Base-by-base conservation (phyloP, 2,113 vertebrate genomes). In the Ifrita kowaldi region DNA sequence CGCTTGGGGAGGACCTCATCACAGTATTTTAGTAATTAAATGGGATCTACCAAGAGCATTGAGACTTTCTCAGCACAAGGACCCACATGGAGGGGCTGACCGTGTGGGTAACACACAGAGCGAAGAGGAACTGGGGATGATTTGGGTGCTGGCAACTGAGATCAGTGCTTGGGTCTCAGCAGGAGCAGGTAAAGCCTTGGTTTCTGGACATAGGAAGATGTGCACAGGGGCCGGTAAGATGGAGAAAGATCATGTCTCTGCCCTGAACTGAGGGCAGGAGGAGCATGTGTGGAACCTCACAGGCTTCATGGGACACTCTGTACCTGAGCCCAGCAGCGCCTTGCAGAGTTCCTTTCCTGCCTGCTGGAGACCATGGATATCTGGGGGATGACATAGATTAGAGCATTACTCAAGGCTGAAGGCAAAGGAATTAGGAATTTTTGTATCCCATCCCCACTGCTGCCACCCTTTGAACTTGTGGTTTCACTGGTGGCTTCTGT, bases 341-440 rank as follows among this genome's bases (percentile, higher is more conserved):
- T 46, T 69, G 8, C 46, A 69, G 47, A 87, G 39, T 30, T 53
- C 11, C 8, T 62, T 52, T 53, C 28, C 39, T 53, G 33, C 39
- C 52, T 44, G 23, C 16, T 30, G 27, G 28, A 53, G 10, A 62
- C 7, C n/a, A 20, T 30, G n/a, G 47, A 30, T 24, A 47, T n/a
- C 10, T 0, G 0, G 8, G 7, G 33, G 10, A n/a, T n/a, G 5
- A 33, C 7, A 28, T 6, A 6, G 19, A 46, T 53, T 62, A 33
- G 19, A 69, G 23, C 39, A 46, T 24, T 87, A 28, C 23, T 28
- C 23, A 13, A 62, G 37, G 5, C 44, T 32, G 35, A 67, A 50
- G 15, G 28, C 28, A 37, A 53, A 46, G 10, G 17, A 24, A 27
- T 35, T 59, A 46, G 10, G 17, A 24, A 27, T 35, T 59, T 27